Evolutionary conservation across 1,140 invertebrate genomes (phyloP), one percentile per base, ranked within the genome.

Genomic region (Alviniconcha marisindica): DNA sequence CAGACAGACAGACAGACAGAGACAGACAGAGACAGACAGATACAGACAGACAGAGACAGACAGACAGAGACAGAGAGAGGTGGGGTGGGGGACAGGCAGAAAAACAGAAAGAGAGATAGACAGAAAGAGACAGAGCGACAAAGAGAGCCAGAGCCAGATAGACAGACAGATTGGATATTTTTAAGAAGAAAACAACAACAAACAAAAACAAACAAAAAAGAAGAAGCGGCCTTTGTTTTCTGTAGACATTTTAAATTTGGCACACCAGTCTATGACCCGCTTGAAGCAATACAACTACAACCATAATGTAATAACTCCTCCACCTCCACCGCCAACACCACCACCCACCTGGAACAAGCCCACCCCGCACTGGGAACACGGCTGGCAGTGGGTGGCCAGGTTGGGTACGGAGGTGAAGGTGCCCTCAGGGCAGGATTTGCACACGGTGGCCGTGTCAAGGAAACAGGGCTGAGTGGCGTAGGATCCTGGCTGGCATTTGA

Each of bases 231-330:
- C n/a, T n/a, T n/a, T n/a, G n/a, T n/a, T n/a, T n/a, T n/a, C n/a
- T n/a, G n/a, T n/a, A 31, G 14, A 78, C 44, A 76, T 21, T 74
- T 31, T 40, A 3, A 38, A 33, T 74, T 31, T 21, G 31, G 71
- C 60, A 71, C 81, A 15, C 42, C 80, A 21, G n/a, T 81, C 77
- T 48, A 84, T 60, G 36, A 81, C 56, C 60, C n/a, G n/a, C n/a
- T n/a, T n/a, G n/a, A n/a, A 84, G 60, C 54, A 84, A 42, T 51
- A 84, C 77, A 36, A 81, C 77, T 51, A 84, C 63, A n/a, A 81
- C 56, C 48, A 84, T 38, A 42, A 74, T 54, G n/a, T n/a, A n/a
- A n/a, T n/a, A n/a, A n/a, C 56, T 82, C 77, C 44, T 77, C 83
- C 48, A 82, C 79, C 44, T 40, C 83, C 40, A 82, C 63, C 69